A percentile compares a stretch with the other conserved stretches of the same genome.
Conservation (phyloP, 2,797 vertebrate species). For the Botia kubotai region DNA sequence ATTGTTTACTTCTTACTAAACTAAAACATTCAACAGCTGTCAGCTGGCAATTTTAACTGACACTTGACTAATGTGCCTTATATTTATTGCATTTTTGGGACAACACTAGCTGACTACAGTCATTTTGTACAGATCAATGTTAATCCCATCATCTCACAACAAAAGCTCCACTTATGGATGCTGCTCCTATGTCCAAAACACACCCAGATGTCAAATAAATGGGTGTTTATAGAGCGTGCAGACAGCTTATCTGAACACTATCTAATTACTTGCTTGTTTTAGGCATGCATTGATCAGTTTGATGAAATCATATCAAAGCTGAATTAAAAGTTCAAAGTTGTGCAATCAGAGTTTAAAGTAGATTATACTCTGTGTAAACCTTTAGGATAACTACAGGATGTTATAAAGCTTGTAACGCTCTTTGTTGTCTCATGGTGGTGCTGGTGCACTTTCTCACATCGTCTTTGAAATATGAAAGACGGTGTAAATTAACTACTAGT, state of each 20-base stretch:
- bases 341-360: neutral
- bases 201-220: constrained; percentile 24
- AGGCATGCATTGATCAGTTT: constrained; percentile 26
- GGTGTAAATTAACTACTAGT: neutral
- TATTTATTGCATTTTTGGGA: neutral
- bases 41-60: neutral
- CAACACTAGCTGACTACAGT: neutral
- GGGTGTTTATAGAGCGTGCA: constrained; percentile 25
- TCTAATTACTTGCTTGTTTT: neutral
- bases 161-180: neutral
- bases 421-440: constrained; percentile 35
- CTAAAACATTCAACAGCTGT: constrained; percentile 4
- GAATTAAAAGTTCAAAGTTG: constrained; percentile 9
- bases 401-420: neutral
- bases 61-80: neutral
- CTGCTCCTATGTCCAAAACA: constrained; percentile 13
- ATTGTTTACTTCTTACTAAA: neutral
- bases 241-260: constrained; percentile 1
- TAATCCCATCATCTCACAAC: constrained; percentile 13
- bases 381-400: constrained; percentile 17
- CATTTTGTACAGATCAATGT: constrained; percentile 7
- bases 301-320: neutral
- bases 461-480: neutral
- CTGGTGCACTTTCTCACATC: constrained; percentile 21
- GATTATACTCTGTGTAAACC: neutral